These are phyloP conservation scores for Gastrophysa polygoni DNA, from an alignment of 2,888 invertebrate genomes.

Conservation along the genomic window DNA sequence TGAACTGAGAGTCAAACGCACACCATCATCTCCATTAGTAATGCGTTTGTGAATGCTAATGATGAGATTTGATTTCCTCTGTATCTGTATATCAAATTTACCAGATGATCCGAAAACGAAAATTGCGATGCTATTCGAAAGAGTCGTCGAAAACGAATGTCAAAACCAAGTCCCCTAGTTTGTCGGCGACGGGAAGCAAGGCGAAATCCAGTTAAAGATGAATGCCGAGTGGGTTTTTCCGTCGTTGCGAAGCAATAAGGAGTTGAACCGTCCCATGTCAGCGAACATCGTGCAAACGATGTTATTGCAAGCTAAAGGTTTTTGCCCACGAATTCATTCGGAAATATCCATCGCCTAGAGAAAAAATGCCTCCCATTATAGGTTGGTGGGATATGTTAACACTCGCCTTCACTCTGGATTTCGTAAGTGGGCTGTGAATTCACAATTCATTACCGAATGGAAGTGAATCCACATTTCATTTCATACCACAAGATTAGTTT, in stretches of 20 bases:
- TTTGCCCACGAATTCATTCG: background rate
- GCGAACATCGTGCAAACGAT: background rate
- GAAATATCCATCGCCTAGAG: background rate
- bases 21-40: too few species aligned
- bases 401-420: background rate
- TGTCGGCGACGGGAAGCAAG: slow-evolving; percentile 11
- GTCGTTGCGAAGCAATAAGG: background rate
- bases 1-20: too few species aligned
- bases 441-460: too few species aligned
- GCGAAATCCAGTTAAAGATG: background rate
- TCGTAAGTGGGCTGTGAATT: background rate
- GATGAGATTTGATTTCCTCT: too few species aligned
- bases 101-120: too few species aligned
- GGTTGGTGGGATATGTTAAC: background rate
- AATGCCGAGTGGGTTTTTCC: background rate
- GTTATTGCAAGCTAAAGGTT: background rate
- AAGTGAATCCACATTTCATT: too few species aligned
- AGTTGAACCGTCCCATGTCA: background rate
- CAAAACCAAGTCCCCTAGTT: slow-evolving; percentile 8
- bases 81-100: too few species aligned
- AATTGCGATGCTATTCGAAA: too few species aligned
- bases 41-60: too few species aligned
- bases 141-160: background rate
- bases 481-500: too few species aligned
- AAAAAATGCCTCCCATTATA: too few species aligned